Percentiles rank a stretch among this genome's conserved stretches.
Conservation (phyloP, 1,140 invertebrate species). For the Drosophila mauritiana region DNA sequence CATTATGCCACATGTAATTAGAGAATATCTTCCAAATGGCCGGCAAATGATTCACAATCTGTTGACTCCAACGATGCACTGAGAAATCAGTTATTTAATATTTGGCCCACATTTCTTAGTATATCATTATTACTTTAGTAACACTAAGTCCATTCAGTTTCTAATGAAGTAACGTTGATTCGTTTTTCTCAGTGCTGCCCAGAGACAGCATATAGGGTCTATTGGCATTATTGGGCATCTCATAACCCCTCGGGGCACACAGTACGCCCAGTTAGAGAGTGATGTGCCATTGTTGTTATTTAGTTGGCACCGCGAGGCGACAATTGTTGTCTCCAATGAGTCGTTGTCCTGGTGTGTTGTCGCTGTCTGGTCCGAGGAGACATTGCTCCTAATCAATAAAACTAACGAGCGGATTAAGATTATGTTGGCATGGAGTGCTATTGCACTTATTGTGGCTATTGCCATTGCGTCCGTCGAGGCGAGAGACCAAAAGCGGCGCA, state of each 20-base stretch:
- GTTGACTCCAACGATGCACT: slow-evolving; percentile 28
- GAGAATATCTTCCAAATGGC: slow-evolving; percentile 32
- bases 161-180: no score
- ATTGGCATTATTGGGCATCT: slow-evolving; percentile 49
- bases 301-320: slow-evolving; percentile 80
- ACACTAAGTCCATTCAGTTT: no score
- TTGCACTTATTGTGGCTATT: slow-evolving; percentile 19
- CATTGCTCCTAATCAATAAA: slow-evolving; percentile 80
- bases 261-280: slow-evolving; percentile 50
- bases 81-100: not conserved
- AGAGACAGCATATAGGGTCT: slow-evolving; percentile 3
- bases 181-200: not conserved
- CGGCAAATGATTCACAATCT: slow-evolving; percentile 62
- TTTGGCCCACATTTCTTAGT: no score
- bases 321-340: slow-evolving; percentile 82
- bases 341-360: slow-evolving; percentile 53
- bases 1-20: slow-evolving; percentile 74
- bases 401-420: slow-evolving; percentile 83
- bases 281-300: slow-evolving; percentile 72
- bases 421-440: slow-evolving; percentile 60
- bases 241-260: slow-evolving; percentile 67
- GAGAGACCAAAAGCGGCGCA: slow-evolving; percentile 76
- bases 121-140: no score
- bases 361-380: slow-evolving; percentile 52
- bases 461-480: slow-evolving; percentile 35